phyloP scores from a whole-genome alignment of 2,113 vertebrate species.

The Misgurnus mizolepis region DNA sequence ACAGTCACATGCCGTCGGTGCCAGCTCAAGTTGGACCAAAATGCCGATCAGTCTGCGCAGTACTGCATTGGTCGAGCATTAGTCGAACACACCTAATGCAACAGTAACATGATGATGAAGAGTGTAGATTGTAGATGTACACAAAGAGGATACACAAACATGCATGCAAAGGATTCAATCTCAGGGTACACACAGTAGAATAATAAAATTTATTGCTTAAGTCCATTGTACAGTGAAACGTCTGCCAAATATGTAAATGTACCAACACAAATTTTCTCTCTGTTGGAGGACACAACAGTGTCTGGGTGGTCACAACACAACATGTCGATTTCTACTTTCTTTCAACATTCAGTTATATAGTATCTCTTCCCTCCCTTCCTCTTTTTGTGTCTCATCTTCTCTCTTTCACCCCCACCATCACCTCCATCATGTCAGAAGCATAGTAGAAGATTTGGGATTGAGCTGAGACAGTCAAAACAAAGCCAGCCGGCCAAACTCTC shows the following conservation, averaged over 20 bases:
- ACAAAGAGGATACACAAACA: not conserved
- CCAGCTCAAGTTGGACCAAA: no score
- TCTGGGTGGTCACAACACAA: constrained; percentile 26
- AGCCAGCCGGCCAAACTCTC: constrained; percentile 61
- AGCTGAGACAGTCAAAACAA: constrained; percentile 68
- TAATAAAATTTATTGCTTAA: no score
- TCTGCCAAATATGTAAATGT: not conserved
- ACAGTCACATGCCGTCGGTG: no score
- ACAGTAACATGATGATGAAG: not conserved
- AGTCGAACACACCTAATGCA: no score
- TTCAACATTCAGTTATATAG: constrained; percentile 21
- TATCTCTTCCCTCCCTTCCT: constrained; percentile 19
- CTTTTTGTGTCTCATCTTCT: constrained; percentile 31
- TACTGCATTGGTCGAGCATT: no score
- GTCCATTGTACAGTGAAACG: no score
- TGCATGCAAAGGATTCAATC: no score
- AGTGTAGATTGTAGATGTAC: constrained; percentile 8
- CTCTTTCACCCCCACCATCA: constrained; percentile 35
- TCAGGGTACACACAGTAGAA: no score
- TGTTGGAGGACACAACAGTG: not conserved
- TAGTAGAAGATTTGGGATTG: constrained; percentile 54
- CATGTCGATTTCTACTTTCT: constrained; percentile 21
- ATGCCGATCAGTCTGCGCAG: no score
- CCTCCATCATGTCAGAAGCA: constrained; percentile 25
- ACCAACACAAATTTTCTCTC: constrained; percentile 14